These are phyloP conservation scores for Mobula hypostoma DNA, from an alignment of 2,113 vertebrate genomes.

Conservation along the genomic window DNA sequence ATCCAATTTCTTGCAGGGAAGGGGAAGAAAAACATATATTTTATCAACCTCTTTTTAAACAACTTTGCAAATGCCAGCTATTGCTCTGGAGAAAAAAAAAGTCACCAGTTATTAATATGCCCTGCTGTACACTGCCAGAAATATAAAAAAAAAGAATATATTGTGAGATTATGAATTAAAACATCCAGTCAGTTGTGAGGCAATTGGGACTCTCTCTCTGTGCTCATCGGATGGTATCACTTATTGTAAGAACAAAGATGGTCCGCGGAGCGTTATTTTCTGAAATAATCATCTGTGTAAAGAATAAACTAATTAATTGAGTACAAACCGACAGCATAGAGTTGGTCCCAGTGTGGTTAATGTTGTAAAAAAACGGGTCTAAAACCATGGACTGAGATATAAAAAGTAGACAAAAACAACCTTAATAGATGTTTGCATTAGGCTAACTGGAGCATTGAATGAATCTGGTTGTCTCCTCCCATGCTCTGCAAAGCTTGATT, in stretches of 20 bases:
- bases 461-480: not conserved
- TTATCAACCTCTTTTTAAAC: not conserved
- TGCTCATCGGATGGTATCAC: not conserved
- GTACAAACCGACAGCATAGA: too few relatives aligned
- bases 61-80: not conserved
- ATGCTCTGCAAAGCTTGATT: too few relatives aligned
- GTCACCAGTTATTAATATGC: not conserved
- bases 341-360: not conserved
- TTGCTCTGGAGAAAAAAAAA: not conserved
- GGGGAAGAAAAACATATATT: not conserved
- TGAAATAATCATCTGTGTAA: not conserved
- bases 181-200: not conserved
- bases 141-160: not conserved
- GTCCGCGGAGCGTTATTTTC: not conserved
- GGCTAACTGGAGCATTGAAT: not conserved
- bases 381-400: too few relatives aligned
- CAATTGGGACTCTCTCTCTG: not conserved
- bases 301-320: not conserved
- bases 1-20: not conserved
- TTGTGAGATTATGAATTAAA: not conserved
- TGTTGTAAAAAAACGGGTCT: too few relatives aligned
- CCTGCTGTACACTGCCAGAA: not conserved
- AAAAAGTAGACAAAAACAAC: not conserved
- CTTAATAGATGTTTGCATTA: not conserved
- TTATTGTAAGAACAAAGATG: not conserved